Percentiles rank a stretch among this genome's conserved stretches.
These are phyloP conservation scores for Oncorhynchus clarkii DNA, from an alignment of 2,113 vertebrate genomes.

Conservation along the genomic window DNA sequence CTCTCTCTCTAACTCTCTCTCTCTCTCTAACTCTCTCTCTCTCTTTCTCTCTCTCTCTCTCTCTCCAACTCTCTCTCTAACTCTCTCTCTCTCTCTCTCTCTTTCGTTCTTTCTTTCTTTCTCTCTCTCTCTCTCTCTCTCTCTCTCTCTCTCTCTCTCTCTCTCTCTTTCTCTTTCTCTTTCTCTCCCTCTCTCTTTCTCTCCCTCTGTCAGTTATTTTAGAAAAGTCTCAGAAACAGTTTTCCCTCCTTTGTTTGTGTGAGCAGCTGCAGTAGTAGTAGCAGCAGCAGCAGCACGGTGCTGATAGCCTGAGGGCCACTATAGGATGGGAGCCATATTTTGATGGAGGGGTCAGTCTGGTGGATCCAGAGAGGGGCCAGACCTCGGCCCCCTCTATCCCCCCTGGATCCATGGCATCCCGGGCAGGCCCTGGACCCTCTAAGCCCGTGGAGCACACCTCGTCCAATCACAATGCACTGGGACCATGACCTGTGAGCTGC, in stretches of 20 bases:
- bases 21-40: not conserved
- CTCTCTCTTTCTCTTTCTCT: constrained; percentile 24
- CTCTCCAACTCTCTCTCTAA: too few species aligned
- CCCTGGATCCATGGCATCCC: constrained; percentile 38
- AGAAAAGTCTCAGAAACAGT: not conserved
- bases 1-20: not conserved
- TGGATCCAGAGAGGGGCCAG: constrained; percentile 30
- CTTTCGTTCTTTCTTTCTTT: too few species aligned
- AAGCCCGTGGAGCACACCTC: constrained; percentile 38
- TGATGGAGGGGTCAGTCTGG: constrained; percentile 17
- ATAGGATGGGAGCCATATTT: constrained; percentile 22
- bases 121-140: constrained; percentile 25
- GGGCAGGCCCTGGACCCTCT: constrained; percentile 49
- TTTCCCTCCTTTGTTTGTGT: not conserved
- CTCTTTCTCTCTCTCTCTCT: not conserved
- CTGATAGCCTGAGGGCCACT: constrained; percentile 45
- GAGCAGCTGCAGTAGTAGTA: not conserved
- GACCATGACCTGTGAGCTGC: constrained; percentile 44
- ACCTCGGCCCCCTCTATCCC: constrained; percentile 42
- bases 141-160: not conserved
- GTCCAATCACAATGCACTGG: constrained; percentile 39
- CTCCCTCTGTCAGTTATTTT: not conserved
- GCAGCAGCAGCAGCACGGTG: constrained; percentile 55
- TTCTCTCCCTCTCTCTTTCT: constrained; percentile 25
- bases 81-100: not conserved